Base-by-base conservation (phyloP, 2,113 vertebrate species). In the Hemiprocne comata region DNA sequence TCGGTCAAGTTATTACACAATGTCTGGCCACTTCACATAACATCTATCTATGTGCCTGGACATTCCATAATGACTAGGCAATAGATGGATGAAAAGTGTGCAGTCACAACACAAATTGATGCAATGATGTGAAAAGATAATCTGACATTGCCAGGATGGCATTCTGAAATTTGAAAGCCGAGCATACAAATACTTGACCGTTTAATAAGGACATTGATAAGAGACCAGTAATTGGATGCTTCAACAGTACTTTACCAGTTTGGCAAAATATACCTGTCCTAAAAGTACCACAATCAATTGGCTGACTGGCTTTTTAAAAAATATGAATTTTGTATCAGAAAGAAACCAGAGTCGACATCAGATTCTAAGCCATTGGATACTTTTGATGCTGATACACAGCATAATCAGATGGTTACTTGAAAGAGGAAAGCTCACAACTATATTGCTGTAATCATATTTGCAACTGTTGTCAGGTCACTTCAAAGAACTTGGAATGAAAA, bases 41-140 rank as follows among this genome's bases (percentile, higher is more conserved):
- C 81, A 95, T 96, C 93, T 85, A 90, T 96, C 91, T 94, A 91
- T 93, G 55, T 82, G 89, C 91, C 95, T 95, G 88, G 69, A 90
- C 69, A 95, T 96, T 85, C 81, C 66, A 83, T 42, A 89, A 73
- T 64, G 69, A 57, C 75, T 72, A 94, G 87, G 87, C 86, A 95
- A 91, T 78, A 73, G 86, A 95, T 90, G 70, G 91, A 86, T 94
- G 62, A 87, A 62, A 96, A 75, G 11, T 92, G 55, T 61, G 61
- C 76, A 77, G 54, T 73, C 76, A 94, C 91, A 95, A 91, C 67
- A 96, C 73, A 72, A 58, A 71, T 89, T 88, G 96, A 96, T 95
- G 75, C 36, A 94, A 86, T 94, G 93, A 93, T 89, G 25, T 75
- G 79, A 95, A 97, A 95, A 94, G 64, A 90, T 85, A 97, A 95